These are phyloP conservation scores for Hecatera dysodea DNA, from an alignment of 2,888 invertebrate species.

Conservation along the genomic window DNA sequence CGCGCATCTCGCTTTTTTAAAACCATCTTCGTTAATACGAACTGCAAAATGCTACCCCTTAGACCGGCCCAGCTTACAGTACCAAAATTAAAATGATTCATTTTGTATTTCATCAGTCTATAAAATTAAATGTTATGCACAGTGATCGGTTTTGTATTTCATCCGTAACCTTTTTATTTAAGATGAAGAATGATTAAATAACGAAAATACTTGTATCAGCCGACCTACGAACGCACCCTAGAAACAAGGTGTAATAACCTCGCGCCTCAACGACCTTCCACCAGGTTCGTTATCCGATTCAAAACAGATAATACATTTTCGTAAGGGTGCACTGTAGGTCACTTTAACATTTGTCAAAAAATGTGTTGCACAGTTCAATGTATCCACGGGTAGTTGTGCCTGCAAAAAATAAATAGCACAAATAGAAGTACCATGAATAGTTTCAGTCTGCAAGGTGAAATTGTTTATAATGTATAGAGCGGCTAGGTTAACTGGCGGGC, in stretches of 20 bases:
- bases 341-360: conserved; percentile 54
- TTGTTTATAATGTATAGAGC: conserved; percentile 51
- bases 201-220: conserved; percentile 46
- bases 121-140: conserved; percentile 8
- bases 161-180: conserved; percentile 10
- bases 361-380: conserved; percentile 45
- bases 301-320: conserved; percentile 75
- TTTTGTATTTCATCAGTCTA: too few relatives aligned
- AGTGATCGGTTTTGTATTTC: conserved; percentile 7
- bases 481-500: conserved; percentile 69
- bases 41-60: conserved; percentile 2
- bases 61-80: not conserved
- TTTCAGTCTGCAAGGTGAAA: conserved; percentile 52
- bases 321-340: conserved; percentile 66
- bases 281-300: conserved; percentile 79
- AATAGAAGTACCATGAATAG: conserved; percentile 41
- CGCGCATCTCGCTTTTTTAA: conserved; percentile 30
- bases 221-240: conserved; percentile 79
- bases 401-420: conserved; percentile 36
- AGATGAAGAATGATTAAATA: conserved; percentile 20
- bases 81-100: not conserved
- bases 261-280: conserved; percentile 78
- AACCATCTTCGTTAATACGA: conserved; percentile 5
- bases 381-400: conserved; percentile 27
- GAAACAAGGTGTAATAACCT: conserved; percentile 84